Evolutionary conservation across 30 jellyfish, hydroid and myxozoan species (phyloP).

Genomic region (Cassiopea andromeda): DNA sequence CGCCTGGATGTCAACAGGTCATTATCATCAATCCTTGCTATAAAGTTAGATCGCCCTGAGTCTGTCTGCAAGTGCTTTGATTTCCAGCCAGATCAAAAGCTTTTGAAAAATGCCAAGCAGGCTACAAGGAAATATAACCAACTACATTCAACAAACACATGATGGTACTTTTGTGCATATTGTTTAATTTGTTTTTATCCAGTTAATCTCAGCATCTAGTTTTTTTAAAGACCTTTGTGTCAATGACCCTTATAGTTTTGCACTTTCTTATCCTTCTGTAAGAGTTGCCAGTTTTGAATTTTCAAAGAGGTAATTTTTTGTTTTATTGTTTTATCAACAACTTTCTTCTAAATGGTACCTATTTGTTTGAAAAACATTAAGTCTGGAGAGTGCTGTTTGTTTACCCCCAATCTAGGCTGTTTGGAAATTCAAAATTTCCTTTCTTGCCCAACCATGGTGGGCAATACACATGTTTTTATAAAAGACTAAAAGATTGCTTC

Average conservation of each 20-base stretch:
- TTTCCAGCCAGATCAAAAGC: constrained; percentile 6
- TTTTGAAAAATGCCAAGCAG: constrained; percentile 27
- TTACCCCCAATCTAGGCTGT: too few relatives aligned
- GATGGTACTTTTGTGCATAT: neutral
- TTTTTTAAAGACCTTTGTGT: neutral
- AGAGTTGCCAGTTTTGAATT: neutral
- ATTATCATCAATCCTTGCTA: constrained; percentile 43
- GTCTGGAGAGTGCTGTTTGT: too few relatives aligned
- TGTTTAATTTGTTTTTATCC: neutral
- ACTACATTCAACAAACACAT: neutral
- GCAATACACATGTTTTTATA: too few relatives aligned
- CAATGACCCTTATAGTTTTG: neutral
- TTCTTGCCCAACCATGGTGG: too few relatives aligned
- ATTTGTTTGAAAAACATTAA: too few relatives aligned
- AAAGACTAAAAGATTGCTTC: too few relatives aligned
- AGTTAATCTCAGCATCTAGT: neutral
- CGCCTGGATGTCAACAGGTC: constrained; percentile 38
- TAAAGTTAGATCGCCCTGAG: constrained; percentile 32
- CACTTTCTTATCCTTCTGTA: neutral
- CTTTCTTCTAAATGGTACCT: too few relatives aligned
- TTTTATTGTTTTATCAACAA: neutral
- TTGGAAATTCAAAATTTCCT: too few relatives aligned
- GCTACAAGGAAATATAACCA: constrained; percentile 6
- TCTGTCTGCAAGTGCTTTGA: constrained; percentile 22
- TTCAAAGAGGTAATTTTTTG: neutral